Evolutionary conservation across 2,888 invertebrate species (phyloP), one percentile per base, ranked within the genome.

Genomic region (Caenorhabditis macrosperma): DNA sequence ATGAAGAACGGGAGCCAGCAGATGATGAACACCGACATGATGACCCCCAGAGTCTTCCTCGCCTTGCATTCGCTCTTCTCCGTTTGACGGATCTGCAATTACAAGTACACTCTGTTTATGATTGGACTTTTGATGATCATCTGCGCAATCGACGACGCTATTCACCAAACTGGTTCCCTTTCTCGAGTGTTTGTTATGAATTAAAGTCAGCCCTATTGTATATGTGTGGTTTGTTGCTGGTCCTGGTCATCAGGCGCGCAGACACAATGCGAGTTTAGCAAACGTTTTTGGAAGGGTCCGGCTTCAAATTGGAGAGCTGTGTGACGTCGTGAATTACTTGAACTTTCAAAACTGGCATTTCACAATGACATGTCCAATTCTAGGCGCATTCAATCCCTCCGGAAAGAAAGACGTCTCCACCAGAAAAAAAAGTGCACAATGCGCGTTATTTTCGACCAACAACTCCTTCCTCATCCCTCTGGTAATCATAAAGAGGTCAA

Each of bases 1-100:
- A 96, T 96, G 93, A 99, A 99, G 93, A 99, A 99, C 1, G 98
- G 98, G 84, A 96, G 95, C 97, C 98, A 98, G 92, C 97, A 98
- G 80, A 97, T 94, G 7, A 98, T 94, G 92, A 98, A 93, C 12
- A 96, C 83, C 17, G 82, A 79, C 96, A 98, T 97, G 87, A 99
- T 98, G 83, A 99, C 95, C 68, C 98, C 98, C 38, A 99, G 95
- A 0, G 98, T 98, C 84, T 98, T 94, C 66, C 98, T 97, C 0
- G 98, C 98, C 92, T 99, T 99, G 92, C 97, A 97, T 91, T 98
- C 98, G 69, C 79, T 80, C 22, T 84, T 82, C 28, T 83, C 83
- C 52, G 66, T 75, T 41, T 74, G 78, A 12, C 78, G 76, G 41
- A 81, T 67, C 76, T 82, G 78, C 15, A 80, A 76, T 60, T 38